These are phyloP conservation scores for Solea solea DNA, from an alignment of 2,113 vertebrate species.

Conservation along the genomic window DNA sequence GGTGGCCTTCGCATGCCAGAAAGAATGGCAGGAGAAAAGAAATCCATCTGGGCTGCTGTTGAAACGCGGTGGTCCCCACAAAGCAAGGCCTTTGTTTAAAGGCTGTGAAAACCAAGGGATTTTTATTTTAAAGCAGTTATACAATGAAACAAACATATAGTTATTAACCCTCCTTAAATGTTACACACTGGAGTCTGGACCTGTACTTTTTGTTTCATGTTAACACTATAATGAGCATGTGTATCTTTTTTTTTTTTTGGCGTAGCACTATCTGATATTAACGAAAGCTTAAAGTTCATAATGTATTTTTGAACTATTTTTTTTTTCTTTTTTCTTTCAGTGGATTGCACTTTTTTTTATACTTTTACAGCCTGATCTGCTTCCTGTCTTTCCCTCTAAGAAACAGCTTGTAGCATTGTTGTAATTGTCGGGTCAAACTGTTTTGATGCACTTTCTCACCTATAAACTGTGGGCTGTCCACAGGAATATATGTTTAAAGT, in stretches of 20 bases:
- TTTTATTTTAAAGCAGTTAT: too few relatives aligned
- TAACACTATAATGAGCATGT: constrained; percentile 37
- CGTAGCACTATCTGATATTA: constrained; percentile 9
- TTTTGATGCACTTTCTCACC: constrained; percentile 22
- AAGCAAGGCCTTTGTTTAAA: too few relatives aligned
- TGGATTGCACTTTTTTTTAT: constrained; percentile 27
- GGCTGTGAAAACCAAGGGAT: too few relatives aligned
- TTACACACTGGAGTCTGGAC: not conserved
- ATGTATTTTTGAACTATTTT: constrained; percentile 27
- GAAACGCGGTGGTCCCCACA: too few relatives aligned
- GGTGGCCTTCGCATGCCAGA: too few relatives aligned
- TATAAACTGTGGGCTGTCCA: constrained; percentile 35
- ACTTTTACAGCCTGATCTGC: constrained; percentile 42
- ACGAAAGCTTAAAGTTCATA: constrained; percentile 20
- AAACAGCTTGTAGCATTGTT: constrained; percentile 14
- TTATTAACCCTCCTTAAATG: not conserved
- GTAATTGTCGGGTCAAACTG: constrained; percentile 19
- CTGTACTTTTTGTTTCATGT: constrained; percentile 16
- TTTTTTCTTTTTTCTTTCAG: not conserved
- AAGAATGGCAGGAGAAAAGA: too few relatives aligned
- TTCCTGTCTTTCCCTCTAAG: constrained; percentile 10
- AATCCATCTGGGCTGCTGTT: too few relatives aligned
- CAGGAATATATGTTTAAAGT: not conserved
- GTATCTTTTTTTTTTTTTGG: constrained; percentile 30
- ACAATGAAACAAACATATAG: not conserved